Base-by-base conservation (phyloP, 2,888 invertebrate genomes). In the Julus scanicus region DNA sequence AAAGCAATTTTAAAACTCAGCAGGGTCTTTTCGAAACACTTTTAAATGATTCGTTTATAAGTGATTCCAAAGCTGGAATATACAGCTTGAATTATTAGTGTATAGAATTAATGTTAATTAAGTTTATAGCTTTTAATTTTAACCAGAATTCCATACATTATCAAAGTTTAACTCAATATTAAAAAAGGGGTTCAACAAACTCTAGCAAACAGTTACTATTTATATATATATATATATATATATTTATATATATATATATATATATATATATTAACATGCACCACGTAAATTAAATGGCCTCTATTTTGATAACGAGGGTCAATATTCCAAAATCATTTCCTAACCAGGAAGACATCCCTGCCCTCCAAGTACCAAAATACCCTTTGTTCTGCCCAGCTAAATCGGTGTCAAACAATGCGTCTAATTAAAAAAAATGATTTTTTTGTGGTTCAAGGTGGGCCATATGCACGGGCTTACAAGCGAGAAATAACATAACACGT, bases 111-210 rank as follows among this genome's bases (percentile, higher is more conserved):
- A 57, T 2, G 57, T n/a, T 57, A 57, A 57, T 57, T 57, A 57
- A 57, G 57, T 57, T 57, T 57, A 57, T n/a, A 15, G 17, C n/a
- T 57, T 57, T n/a, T 1, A 57, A 57, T n/a, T 57, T n/a, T 15
- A 2, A 4, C 57, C 4, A 17, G 17, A 57, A 57, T n/a, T 17
- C 17, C 57, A n/a, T 5, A 17, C 57, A 4, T 57, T n/a, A n/a
- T n/a, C n/a, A n/a, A 57, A 6, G 6, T 57, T 17, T 4, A 57
- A 57, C 57, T 17, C 2, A 4, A 57, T 2, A 57, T 57, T 15
- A 57, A 57, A 57, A 57, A 57, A 57, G n/a, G 57, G 57, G 57
- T 57, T 57, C 57, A 57, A 57, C 57, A 57, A 57, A 57, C 57
- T 57, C n/a, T n/a, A n/a, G n/a, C n/a, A n/a, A n/a, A n/a, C n/a